phyloP scores from a whole-genome alignment of 2,888 invertebrate species.

The Athalia cordata region DNA sequence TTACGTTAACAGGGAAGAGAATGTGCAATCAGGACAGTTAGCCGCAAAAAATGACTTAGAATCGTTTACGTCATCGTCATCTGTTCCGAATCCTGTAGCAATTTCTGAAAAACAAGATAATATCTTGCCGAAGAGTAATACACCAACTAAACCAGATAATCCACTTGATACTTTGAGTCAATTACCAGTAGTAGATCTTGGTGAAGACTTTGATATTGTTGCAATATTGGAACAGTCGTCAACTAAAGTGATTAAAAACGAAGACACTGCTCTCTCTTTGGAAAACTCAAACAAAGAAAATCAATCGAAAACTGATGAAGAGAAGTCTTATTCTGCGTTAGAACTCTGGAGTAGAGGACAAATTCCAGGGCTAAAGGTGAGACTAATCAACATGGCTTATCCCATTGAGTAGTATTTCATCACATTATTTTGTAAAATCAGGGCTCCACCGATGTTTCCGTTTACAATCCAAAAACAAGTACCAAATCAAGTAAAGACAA shows the following conservation, averaged over 20 bases:
- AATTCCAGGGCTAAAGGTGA: slow-evolving; percentile 59
- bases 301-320: background rate
- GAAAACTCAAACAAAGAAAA: slow-evolving; percentile 4
- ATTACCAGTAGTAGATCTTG: slow-evolving; percentile 66
- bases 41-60: background rate
- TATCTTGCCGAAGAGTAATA: background rate
- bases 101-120: background rate
- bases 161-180: slow-evolving; percentile 60
- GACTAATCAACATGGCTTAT: background rate
- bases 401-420: background rate
- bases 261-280: slow-evolving; percentile 49
- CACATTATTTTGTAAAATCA: slow-evolving; percentile 47
- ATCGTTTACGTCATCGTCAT: background rate
- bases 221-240: slow-evolving; percentile 30
- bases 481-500: slow-evolving; percentile 7
- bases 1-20: background rate
- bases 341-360: slow-evolving; percentile 69
- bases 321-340: background rate
- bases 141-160: background rate
- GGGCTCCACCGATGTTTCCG: slow-evolving; percentile 61
- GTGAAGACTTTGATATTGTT: slow-evolving; percentile 65
- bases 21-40: background rate
- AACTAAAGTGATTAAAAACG: background rate
- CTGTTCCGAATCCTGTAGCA: background rate
- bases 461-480: slow-evolving; percentile 46